Evolutionary conservation across 1,140 invertebrate genomes (phyloP), one percentile per base, ranked within the genome.

Genomic region (Drosophila ananassae): DNA sequence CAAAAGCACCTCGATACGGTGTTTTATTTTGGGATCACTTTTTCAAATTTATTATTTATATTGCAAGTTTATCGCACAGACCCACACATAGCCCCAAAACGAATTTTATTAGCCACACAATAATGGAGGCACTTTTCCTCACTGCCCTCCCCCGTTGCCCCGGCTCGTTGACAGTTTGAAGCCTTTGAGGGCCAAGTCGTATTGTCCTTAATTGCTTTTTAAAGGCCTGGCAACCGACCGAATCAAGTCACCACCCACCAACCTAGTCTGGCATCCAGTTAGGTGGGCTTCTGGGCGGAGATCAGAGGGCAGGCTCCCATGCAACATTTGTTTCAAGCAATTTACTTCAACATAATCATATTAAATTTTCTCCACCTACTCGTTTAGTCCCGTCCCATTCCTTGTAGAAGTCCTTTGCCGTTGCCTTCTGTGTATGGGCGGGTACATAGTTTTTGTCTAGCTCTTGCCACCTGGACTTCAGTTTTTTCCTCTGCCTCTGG

Each of bases 321-420:
- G 80, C 80, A 79, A 77, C 83, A 76, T 87, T 87, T 87, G 78
- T 89, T 89, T 80, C 83, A 82, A 87, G 83, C 83, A 89, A 87
- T 87, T 87, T 87, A 89, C 83, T 79, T 87, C 67, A 79, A 74
- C 83, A 87, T 87, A 87, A 87, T 87, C 83, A 87, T 87, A 89
- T 87, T 87, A 87, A 89, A 87, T 87, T 79, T 89, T 82, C 76
- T 83, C 83, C 83, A 79, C 83, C 83, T 53, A 77, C 64, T 59
- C 76, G 75, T 50, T 89, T 87, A 82, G 64, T 58, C 54, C 53
- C 34, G 12, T 9, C 25, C 56, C 28, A 13, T n/a, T 2, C 3
- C 24, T 51, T 44, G 55, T 48, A 32, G 57, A 62, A 63, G 50
- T 75, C 34, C 17, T 59, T 47, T 22, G 30, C 37, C 41, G 60